phyloP scores from a whole-genome alignment of 2,797 vertebrate genomes.

The Enteromius viviparus region DNA sequence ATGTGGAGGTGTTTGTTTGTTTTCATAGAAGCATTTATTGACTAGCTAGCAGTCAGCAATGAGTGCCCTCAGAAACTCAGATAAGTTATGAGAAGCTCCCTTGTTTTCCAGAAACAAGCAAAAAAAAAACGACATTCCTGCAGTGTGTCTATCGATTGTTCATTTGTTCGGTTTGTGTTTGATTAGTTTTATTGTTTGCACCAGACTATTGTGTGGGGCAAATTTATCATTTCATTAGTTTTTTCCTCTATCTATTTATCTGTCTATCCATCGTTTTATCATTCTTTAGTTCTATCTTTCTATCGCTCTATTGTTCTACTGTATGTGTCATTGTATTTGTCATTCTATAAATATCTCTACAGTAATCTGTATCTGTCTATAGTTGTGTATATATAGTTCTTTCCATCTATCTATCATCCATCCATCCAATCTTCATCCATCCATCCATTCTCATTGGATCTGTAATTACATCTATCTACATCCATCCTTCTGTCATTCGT shows the following conservation, averaged over 20 bases:
- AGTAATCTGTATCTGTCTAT: not conserved
- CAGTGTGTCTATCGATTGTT: not conserved
- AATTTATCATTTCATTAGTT: too few relatives aligned
- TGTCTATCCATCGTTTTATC: not conserved
- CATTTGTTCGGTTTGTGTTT: not conserved
- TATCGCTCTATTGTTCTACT: not conserved
- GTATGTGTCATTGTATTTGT: too few relatives aligned
- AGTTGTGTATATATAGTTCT: too few relatives aligned
- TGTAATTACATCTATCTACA: too few relatives aligned
- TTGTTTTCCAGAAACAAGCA: not conserved
- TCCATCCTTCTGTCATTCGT: not conserved
- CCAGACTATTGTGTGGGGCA: not conserved
- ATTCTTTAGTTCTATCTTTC: not conserved
- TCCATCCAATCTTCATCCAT: constrained; percentile 31
- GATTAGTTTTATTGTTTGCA: not conserved
- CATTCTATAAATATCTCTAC: not conserved
- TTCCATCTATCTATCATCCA: constrained; percentile 8
- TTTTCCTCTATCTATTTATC: not conserved
- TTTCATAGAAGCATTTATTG: not conserved
- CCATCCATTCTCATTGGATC: not conserved
- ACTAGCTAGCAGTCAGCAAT: not conserved
- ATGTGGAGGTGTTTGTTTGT: not conserved
- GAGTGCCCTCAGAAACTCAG: not conserved
- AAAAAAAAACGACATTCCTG: not conserved
- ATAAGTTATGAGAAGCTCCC: not conserved